Conservation (phyloP, 2,888 invertebrate genomes). For the Epistrophella euchroma region DNA sequence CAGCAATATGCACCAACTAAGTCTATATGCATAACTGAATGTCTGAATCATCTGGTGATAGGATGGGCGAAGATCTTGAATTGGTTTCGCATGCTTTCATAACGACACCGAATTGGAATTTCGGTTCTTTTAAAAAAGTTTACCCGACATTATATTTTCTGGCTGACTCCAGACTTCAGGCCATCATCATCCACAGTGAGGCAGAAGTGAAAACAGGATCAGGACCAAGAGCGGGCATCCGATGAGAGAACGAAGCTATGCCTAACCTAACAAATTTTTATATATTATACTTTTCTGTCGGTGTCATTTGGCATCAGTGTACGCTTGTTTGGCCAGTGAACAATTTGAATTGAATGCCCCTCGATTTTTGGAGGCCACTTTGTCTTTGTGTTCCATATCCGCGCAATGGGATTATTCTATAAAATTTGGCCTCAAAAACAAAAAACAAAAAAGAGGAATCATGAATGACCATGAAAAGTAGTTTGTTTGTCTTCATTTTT, state of each 20-base stretch:
- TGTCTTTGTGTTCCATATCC: conserved; percentile 65
- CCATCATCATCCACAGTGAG: conserved; percentile 9
- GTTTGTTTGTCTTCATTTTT: conserved; percentile 22
- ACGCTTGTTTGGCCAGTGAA: conserved; percentile 72
- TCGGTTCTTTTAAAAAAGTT: conserved; percentile 50
- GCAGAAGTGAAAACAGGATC: neutral
- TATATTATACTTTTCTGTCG: conserved; percentile 54
- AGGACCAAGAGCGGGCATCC: neutral
- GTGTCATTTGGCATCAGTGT: conserved; percentile 74
- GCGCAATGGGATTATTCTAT: conserved; percentile 70
- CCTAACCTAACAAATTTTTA: conserved; percentile 53
- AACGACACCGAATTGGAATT: conserved; percentile 72
- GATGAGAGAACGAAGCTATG: neutral
- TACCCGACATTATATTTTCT: conserved; percentile 40
- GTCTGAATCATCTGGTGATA: conserved; percentile 54
- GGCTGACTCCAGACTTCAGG: conserved; percentile 41
- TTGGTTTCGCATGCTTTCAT: conserved; percentile 74
- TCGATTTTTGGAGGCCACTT: conserved; percentile 69
- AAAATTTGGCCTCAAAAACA: neutral
- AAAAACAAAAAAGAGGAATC: conserved; percentile 19
- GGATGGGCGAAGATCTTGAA: conserved; percentile 54
- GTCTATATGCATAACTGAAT: neutral
- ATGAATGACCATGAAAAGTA: conserved; percentile 69
- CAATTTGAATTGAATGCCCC: conserved; percentile 75
- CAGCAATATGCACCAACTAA: neutral